Evolutionary conservation across 1,140 invertebrate genomes (phyloP), one percentile per base, ranked within the genome.

Genomic region (Bombyx mandarina): DNA sequence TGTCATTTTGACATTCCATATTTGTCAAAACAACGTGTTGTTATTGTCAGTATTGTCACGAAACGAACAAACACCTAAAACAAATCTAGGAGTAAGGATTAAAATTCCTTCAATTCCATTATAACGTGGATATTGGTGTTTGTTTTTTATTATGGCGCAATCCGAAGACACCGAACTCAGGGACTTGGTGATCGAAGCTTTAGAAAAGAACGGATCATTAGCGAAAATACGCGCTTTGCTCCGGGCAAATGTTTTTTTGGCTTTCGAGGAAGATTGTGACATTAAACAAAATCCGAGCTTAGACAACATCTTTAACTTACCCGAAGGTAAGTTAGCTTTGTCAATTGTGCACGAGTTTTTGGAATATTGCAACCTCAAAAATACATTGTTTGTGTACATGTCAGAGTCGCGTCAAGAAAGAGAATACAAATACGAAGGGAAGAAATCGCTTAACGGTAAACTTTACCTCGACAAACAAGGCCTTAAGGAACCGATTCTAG

Each of bases 191-290:
- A 76, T 88, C 57, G 88, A 88, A 71, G 83, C 88, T 6, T 67
- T 89, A 58, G 88, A 89, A 66, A 88, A 86, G 60, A 89, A 87
- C 67, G 88, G 88, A 45, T 87, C 86, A 6, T 71, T 89, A 42
- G 86, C 88, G 22, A 88, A 88, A 79, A 86, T 88, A 59, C 79
- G 88, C 52, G 88, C 88, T 22, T 77, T 87, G 58, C 68, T 89
- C 43, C 71, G 88, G 48, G 86, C 86, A 9, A 88, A 88, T 66
- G 79, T 89, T 68, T 89, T 87, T 66, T 72, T 88, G 65, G 82
- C 83, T 42, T 86, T 89, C 55, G 88, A 89, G 71, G 79, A 88
- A 45, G 86, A 88, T 60, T 79, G 77, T 61, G 79, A 84, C 55
- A 85, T 79, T 61, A 80, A 82, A 60, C 78, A 86, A 53, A 88